A percentile compares a stretch with the other conserved stretches of the same genome.
phyloP scores from a whole-genome alignment of 30 jellyfish, hydroid and myxozoan species.

The Aurelia sp. region DNA sequence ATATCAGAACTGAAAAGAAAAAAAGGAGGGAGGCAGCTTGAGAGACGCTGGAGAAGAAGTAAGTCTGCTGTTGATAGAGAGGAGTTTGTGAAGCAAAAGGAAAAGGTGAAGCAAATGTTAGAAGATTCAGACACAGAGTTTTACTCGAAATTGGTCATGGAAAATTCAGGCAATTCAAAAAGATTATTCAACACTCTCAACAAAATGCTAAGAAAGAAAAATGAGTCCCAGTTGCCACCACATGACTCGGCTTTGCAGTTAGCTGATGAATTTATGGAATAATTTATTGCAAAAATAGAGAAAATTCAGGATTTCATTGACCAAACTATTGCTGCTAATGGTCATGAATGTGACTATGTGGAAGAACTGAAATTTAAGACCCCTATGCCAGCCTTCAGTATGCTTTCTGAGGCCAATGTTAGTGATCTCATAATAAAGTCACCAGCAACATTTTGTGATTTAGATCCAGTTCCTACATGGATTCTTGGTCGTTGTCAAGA shows the following conservation, averaged over 20 bases:
- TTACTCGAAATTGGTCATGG: slow-evolving; percentile 56
- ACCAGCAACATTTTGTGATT: slow-evolving; percentile 45
- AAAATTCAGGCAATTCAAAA: slow-evolving; percentile 58
- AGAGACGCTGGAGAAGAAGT: slow-evolving; percentile 55
- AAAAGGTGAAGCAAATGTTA: slow-evolving; percentile 40
- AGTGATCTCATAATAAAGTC: slow-evolving; percentile 14
- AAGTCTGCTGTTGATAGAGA: slow-evolving; percentile 28
- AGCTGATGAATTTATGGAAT: slow-evolving; percentile 47
- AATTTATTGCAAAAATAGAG: slow-evolving; percentile 21
- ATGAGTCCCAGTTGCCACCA: slow-evolving; percentile 30
- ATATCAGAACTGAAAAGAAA: slow-evolving; percentile 13
- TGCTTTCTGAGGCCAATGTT: slow-evolving; percentile 42
- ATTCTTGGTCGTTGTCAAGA: slow-evolving; percentile 43
- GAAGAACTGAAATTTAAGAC: slow-evolving; percentile 19
- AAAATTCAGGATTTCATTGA: slow-evolving; percentile 20
- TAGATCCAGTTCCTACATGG: slow-evolving; percentile 68
- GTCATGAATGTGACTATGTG: slow-evolving; percentile 10
- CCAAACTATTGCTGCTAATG: slow-evolving; percentile 36
- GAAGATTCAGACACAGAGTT: slow-evolving; percentile 54
- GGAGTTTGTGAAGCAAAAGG: slow-evolving; percentile 39
- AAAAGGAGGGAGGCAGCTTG: slow-evolving; percentile 58
- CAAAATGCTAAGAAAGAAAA: slow-evolving; percentile 24
- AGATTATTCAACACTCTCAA: slow-evolving; percentile 43
- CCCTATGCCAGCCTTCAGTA: slow-evolving; percentile 31
- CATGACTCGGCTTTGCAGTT: slow-evolving; percentile 64